phyloP scores from a whole-genome alignment of 1,140 invertebrate species.

The Pomacea maculata region DNA sequence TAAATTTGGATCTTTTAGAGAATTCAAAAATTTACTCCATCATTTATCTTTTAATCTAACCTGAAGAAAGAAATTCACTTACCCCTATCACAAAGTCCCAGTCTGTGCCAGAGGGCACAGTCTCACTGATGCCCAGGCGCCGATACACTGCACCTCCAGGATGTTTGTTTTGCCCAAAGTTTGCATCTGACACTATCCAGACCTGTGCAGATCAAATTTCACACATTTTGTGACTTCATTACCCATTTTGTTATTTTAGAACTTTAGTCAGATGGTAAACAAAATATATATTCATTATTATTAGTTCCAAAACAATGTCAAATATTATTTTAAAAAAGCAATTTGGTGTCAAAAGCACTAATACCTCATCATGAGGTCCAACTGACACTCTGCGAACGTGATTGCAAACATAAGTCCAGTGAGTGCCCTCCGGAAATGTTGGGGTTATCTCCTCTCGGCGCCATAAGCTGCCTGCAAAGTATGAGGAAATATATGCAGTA shows the following conservation, averaged over 20 bases:
- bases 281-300: background rate
- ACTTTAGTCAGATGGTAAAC: background rate
- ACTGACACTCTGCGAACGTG: conserved; percentile 70
- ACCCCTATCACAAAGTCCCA: conserved; percentile 81
- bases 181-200: conserved; percentile 74
- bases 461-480: conserved; percentile 52
- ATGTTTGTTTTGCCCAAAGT: conserved; percentile 46
- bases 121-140: conserved; percentile 76
- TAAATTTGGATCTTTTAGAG: background rate
- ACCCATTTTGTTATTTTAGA: background rate
- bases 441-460: conserved; percentile 71
- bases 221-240: background rate
- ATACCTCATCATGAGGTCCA: conserved; percentile 68
- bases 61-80: conserved; percentile 43
- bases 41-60: background rate
- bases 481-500: background rate
- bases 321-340: background rate
- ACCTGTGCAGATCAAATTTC: conserved; percentile 58
- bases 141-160: conserved; percentile 77
- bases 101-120: conserved; percentile 76
- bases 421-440: conserved; percentile 64
- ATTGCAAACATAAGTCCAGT: conserved; percentile 52
- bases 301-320: background rate
- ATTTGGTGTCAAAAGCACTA: background rate
- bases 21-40: background rate